Base-by-base conservation (phyloP, 2,888 invertebrate species). In the Conistra vaccinii region DNA sequence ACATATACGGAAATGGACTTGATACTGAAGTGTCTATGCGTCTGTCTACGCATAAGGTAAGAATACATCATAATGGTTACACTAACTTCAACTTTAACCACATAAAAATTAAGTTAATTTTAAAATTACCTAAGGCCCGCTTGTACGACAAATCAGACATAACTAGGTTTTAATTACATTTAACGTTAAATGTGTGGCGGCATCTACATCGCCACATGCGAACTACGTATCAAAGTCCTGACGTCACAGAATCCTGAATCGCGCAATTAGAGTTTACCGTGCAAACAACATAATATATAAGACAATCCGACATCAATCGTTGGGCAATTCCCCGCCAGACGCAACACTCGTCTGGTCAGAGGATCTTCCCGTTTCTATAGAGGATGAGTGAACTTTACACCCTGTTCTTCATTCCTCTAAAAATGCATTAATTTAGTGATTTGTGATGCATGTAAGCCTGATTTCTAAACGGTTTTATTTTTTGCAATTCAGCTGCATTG, bases 1-100 rank as follows among this genome's bases (percentile, higher is more conserved):
- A 98, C 82, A 95, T 98, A 2, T 97, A 97, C 76, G 95, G 97
- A 17, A 95, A 97, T 51, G 97, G 97, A 39, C 94, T 98, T 69
- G 97, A 98, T 85, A 97, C 98, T 9, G 98, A 98, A 90, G 89
- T 98, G 77, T 97, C 98, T 17, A 93, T 98, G 3, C 97, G 97
- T 86, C 91, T 98, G 57, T 98, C 98, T 1, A 97, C 97, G 82
- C 97, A 97, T 88, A 98, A 98, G 96, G 97, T 97, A 75, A 20
- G 23, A 6, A 26, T 32, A 95, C 26, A 6, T 73, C 17, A 45
- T 20, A 17, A 60, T 17, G n/a, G 2, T 1, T 58, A 3, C 0
- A 20, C 3, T 3, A 78, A 55, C n/a, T 69, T 26, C 17, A 63
- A 60, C n/a, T 60, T 39, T 65, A 53, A 29, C 0, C 0, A 1